phyloP scores from a whole-genome alignment of 2,888 invertebrate genomes.

The Andrena camellia region DNA sequence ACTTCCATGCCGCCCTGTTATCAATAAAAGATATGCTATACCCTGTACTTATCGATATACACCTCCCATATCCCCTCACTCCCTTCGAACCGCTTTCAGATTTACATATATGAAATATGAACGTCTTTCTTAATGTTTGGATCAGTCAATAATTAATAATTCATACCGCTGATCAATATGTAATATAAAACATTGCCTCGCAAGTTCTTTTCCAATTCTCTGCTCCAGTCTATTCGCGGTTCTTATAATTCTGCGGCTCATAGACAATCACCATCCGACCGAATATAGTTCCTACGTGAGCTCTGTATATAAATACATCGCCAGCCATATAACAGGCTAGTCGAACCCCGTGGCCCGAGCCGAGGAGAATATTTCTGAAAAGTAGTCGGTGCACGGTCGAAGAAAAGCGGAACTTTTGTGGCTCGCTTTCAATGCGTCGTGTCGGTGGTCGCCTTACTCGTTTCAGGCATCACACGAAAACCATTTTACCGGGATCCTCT shows the following conservation, averaged over 20 bases:
- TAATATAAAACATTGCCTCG: background rate
- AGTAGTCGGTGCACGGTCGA: conserved; percentile 36
- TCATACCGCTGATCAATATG: background rate
- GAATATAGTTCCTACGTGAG: background rate
- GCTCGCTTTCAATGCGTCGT: conserved; percentile 54
- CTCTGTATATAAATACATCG: conserved; percentile 18
- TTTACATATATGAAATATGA: too few species aligned
- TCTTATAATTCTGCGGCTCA: background rate
- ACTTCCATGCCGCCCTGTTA: conserved; percentile 40
- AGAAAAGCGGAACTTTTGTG: conserved; percentile 53
- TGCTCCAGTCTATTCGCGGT: background rate
- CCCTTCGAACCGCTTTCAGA: too few species aligned
- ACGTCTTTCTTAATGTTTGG: too few species aligned
- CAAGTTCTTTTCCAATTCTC: background rate
- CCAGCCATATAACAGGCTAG: conserved; percentile 5
- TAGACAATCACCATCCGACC: conserved; percentile 11
- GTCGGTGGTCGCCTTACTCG: conserved; percentile 40
- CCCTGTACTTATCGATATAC: conserved; percentile 28
- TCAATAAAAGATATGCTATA: conserved; percentile 57
- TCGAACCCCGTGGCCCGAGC: conserved; percentile 6
- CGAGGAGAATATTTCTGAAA: conserved; percentile 51
- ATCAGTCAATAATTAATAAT: too few species aligned
- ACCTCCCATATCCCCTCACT: conserved; percentile 12
- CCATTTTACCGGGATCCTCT: conserved; percentile 56
- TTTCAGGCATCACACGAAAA: conserved; percentile 55